phyloP scores from a whole-genome alignment of 2,888 invertebrate species.

The Camponotus fellah region DNA sequence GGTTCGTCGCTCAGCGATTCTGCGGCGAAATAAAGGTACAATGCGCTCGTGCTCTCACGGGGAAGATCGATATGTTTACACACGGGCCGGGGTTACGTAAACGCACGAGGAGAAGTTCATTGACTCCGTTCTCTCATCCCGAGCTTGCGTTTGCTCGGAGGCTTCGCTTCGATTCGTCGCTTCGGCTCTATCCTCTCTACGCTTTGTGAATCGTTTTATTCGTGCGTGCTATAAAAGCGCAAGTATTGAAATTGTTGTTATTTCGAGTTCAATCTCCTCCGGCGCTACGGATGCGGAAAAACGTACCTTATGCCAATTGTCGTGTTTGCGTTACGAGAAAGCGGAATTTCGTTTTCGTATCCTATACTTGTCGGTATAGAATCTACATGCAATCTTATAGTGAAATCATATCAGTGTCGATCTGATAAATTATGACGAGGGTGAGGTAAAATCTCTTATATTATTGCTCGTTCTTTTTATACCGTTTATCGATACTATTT shows the following conservation, averaged over 20 bases:
- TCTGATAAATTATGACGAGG: background rate
- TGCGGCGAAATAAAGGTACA: constrained; percentile 50
- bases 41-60: constrained; percentile 18
- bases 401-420: background rate
- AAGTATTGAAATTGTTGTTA: constrained; percentile 12
- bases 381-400: background rate
- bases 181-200: constrained; percentile 6
- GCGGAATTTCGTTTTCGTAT: background rate
- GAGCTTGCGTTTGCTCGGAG: constrained; percentile 18
- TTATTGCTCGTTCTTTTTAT: background rate
- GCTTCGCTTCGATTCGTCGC: constrained; percentile 15
- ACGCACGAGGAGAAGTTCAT: constrained; percentile 53
- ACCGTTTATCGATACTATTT: background rate
- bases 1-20: constrained; percentile 5
- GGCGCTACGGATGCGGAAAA: background rate
- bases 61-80: constrained; percentile 56
- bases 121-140: constrained; percentile 50
- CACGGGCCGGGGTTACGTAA: constrained; percentile 41
- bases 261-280: background rate
- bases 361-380: background rate
- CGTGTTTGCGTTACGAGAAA: constrained; percentile 2
- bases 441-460: background rate
- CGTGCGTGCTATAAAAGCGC: background rate
- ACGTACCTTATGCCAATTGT: background rate
- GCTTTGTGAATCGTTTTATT: constrained; percentile 26